A percentile compares a stretch with the other conserved stretches of the same genome.
Evolutionary conservation across 2,113 vertebrate genomes (phyloP).

Genomic region (Serinus canaria): DNA sequence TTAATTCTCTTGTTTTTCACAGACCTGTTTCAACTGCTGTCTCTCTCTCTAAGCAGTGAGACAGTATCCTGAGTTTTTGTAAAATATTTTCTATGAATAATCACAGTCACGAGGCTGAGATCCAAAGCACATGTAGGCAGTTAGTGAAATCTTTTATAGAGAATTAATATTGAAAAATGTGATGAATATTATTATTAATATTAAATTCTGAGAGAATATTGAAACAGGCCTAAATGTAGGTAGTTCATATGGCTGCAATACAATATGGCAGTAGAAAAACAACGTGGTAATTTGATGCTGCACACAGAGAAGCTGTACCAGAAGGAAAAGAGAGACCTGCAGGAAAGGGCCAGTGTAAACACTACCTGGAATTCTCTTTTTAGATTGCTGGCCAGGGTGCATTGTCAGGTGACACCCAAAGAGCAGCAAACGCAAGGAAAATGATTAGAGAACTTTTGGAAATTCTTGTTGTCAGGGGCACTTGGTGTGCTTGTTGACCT

Average conservation of each 20-base stretch:
- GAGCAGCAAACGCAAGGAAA: not conserved
- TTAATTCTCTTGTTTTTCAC: not conserved
- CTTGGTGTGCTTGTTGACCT: not conserved
- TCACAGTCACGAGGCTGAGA: not conserved
- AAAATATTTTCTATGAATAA: constrained; percentile 38
- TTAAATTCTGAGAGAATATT: not conserved
- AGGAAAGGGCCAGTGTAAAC: not conserved
- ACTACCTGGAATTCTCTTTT: constrained; percentile 30
- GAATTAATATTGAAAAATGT: constrained; percentile 2
- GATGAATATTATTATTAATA: not conserved
- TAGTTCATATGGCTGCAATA: not conserved
- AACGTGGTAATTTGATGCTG: constrained; percentile 25
- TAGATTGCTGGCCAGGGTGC: not conserved
- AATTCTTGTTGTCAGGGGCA: not conserved
- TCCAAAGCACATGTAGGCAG: not conserved
- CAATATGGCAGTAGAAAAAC: constrained; percentile 23
- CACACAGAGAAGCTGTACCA: not conserved
- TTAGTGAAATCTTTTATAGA: not conserved
- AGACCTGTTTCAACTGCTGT: not conserved
- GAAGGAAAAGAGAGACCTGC: not conserved
- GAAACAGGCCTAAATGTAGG: not conserved
- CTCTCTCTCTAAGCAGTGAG: not conserved
- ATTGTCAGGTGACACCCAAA: not conserved
- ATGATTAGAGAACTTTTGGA: not conserved
- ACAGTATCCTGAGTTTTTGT: not conserved